Percentiles rank a stretch among this genome's conserved stretches.
These are phyloP conservation scores for Romanogobio albipinnatus DNA, from an alignment of 2,113 vertebrate species.

Conservation along the genomic window DNA sequence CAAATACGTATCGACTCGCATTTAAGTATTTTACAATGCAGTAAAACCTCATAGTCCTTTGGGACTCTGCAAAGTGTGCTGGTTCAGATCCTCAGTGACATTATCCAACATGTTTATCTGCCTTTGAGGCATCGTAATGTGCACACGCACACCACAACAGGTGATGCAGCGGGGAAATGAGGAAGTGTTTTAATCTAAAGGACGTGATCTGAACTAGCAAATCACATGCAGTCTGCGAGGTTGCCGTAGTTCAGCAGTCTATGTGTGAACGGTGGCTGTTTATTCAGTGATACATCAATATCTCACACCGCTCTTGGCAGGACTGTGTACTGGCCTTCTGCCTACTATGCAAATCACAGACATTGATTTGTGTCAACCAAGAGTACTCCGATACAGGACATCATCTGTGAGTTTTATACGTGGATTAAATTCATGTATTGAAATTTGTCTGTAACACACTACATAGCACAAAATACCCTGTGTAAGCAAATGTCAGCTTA, in stretches of 20 bases:
- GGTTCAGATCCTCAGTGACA: constrained; percentile 11
- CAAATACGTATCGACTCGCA: not conserved
- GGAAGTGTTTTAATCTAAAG: constrained; percentile 17
- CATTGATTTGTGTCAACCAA: constrained; percentile 35
- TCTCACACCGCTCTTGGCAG: constrained; percentile 39
- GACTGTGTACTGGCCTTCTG: constrained; percentile 11
- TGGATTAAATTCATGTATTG: constrained; percentile 32
- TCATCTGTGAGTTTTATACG: not conserved
- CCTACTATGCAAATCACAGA: constrained; percentile 48
- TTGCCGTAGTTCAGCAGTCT: not conserved
- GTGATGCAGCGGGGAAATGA: not conserved
- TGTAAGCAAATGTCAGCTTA: not conserved
- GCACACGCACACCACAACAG: not conserved
- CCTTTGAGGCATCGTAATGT: constrained; percentile 5
- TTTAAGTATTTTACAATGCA: constrained; percentile 24
- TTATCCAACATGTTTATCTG: constrained; percentile 22
- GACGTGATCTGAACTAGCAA: constrained; percentile 3
- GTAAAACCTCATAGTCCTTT: not conserved
- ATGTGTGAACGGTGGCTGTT: constrained; percentile 17
- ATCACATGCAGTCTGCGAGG: constrained; percentile 7
- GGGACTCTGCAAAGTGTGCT: constrained; percentile 18
- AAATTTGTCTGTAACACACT: not conserved
- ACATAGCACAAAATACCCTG: not conserved
- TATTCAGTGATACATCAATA: constrained; percentile 22
- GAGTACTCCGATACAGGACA: not conserved